These are phyloP conservation scores for Sandelia bainsii DNA, from an alignment of 2,797 vertebrate genomes.

Conservation along the genomic window DNA sequence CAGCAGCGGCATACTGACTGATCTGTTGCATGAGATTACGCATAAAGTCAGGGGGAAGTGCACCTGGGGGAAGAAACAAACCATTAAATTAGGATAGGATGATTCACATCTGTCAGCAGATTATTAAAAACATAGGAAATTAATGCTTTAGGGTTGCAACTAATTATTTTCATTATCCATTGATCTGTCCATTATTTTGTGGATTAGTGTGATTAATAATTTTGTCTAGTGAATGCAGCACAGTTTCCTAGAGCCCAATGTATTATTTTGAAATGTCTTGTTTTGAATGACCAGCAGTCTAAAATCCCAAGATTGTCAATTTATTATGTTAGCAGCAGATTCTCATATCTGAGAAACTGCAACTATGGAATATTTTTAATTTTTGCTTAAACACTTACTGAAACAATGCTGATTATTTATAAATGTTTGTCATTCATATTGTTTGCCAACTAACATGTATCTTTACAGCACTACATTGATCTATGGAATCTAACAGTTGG, in stretches of 20 bases:
- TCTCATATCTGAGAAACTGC: neutral
- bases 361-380: neutral
- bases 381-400: neutral
- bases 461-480: neutral
- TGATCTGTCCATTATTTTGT: no score
- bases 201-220: neutral
- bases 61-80: slow-evolving; percentile 72
- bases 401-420: neutral
- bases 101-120: neutral
- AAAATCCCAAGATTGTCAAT: no score
- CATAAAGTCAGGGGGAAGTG: slow-evolving; percentile 85
- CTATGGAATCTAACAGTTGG: neutral
- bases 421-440: neutral
- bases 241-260: neutral
- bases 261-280: no score
- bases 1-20: slow-evolving; percentile 76
- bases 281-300: no score
- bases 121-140: neutral
- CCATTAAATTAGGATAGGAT: neutral
- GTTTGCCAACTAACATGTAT: neutral
- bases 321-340: no score
- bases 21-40: slow-evolving; percentile 82
- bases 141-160: neutral
- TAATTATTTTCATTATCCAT: neutral
- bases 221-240: neutral